Conservation (phyloP, 37 sponge, comb jelly and placozoan genomes). For the Sycon ciliatum region DNA sequence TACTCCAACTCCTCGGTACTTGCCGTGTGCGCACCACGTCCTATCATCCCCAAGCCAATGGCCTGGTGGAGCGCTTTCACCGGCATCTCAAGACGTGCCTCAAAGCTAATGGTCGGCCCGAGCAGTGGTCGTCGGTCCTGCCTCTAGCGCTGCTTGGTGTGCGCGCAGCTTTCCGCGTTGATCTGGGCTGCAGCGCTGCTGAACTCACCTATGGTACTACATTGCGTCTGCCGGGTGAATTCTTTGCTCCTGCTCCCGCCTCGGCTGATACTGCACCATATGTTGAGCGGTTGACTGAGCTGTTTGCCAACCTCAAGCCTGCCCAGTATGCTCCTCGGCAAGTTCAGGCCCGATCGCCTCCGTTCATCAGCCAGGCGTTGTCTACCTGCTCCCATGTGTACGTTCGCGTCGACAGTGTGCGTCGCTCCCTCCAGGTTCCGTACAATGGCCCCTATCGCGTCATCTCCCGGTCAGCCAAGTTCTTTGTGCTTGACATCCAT, state of each 20-base stretch:
- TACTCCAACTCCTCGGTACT: slow-evolving; percentile 32
- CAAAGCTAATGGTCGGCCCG: slow-evolving; percentile 15
- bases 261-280: background rate
- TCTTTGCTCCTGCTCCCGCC: too few relatives aligned
- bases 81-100: slow-evolving; percentile 36
- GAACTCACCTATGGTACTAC: slow-evolving; percentile 25
- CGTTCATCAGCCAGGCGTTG: slow-evolving; percentile 26
- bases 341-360: too few relatives aligned
- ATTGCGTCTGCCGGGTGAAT: slow-evolving; percentile 35
- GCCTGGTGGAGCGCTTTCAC: slow-evolving; percentile 32
- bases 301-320: slow-evolving; percentile 29
- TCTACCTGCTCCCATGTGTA: slow-evolving; percentile 48
- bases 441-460: slow-evolving; percentile 50
- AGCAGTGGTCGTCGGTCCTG: slow-evolving; percentile 21
- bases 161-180: slow-evolving; percentile 24
- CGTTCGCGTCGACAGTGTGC: slow-evolving; percentile 42
- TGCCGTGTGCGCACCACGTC: slow-evolving; percentile 34
- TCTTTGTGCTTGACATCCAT: slow-evolving; percentile 43
- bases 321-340: too few relatives aligned
- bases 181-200: slow-evolving; percentile 32
- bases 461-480: slow-evolving; percentile 34
- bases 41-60: slow-evolving; percentile 46
- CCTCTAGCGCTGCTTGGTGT: slow-evolving; percentile 35
- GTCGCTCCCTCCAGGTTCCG: slow-evolving; percentile 42
- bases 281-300: too few relatives aligned